These are phyloP conservation scores for Drosophila paramelanica DNA, from an alignment of 2,888 invertebrate genomes.

Conservation along the genomic window DNA sequence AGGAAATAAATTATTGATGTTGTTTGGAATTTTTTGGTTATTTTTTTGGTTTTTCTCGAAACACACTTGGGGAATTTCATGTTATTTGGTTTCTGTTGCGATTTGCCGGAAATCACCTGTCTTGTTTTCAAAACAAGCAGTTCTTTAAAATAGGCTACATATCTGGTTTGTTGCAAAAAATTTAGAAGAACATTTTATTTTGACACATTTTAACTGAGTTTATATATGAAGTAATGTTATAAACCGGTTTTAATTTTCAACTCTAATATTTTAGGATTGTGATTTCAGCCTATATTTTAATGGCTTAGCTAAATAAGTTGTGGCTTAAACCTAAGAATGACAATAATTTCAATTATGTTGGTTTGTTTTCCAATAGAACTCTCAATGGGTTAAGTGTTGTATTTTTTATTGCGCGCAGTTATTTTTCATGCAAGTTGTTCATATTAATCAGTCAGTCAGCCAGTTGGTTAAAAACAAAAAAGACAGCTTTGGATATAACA, in stretches of 20 bases:
- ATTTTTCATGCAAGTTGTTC: constrained; percentile 30
- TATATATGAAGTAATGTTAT: too few species aligned
- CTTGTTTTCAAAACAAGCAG: background rate
- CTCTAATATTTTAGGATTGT: too few species aligned
- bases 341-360: background rate
- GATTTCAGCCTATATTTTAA: too few species aligned
- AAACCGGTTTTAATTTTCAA: too few species aligned
- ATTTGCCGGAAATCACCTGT: background rate
- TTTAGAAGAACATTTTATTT: background rate
- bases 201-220: background rate
- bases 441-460: constrained; percentile 49
- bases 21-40: background rate
- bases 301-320: too few species aligned
- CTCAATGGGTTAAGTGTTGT: constrained; percentile 41
- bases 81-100: constrained; percentile 10
- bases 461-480: constrained; percentile 49
- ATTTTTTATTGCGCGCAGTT: constrained; percentile 11
- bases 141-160: background rate
- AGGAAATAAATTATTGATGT: constrained; percentile 7
- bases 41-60: background rate
- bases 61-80: background rate
- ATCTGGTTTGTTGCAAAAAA: background rate
- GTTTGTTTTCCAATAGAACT: background rate
- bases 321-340: too few species aligned
- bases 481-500: constrained; percentile 44